Percentiles rank a stretch among this genome's conserved stretches.
phyloP scores from a whole-genome alignment of 2,113 vertebrate genomes.

The Petromus typicus region DNA sequence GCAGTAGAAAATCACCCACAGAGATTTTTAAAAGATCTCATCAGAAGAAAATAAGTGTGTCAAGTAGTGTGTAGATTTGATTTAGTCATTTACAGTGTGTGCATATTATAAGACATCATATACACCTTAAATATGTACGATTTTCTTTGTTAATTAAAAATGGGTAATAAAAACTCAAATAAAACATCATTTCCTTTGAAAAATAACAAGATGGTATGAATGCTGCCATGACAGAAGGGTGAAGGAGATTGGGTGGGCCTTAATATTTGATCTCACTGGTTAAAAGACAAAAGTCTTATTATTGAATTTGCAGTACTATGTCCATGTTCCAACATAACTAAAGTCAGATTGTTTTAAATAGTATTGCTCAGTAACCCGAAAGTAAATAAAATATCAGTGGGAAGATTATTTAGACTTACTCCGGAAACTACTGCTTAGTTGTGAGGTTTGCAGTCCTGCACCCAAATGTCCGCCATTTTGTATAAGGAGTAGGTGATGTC shows the following conservation, averaged over 20 bases:
- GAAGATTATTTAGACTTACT: slow-evolving; percentile 75
- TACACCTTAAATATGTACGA: not conserved
- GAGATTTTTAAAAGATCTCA: not conserved
- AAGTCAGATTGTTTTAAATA: slow-evolving; percentile 79
- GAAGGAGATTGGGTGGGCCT: slow-evolving; percentile 76
- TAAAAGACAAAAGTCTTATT: slow-evolving; percentile 68
- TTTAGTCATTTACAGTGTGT: not conserved
- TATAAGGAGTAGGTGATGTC: not conserved
- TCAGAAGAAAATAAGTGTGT: not conserved
- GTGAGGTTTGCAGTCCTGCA: slow-evolving; percentile 59
- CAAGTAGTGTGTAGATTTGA: not conserved
- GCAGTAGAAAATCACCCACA: not conserved
- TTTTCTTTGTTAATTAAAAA: slow-evolving; percentile 10
- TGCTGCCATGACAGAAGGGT: slow-evolving; percentile 77
- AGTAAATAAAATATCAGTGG: slow-evolving; percentile 83
- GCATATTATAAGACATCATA: not conserved
- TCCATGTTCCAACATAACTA: slow-evolving; percentile 79
- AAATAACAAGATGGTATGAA: slow-evolving; percentile 11
- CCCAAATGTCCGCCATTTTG: not conserved
- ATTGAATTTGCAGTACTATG: slow-evolving; percentile 43
- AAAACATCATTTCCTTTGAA: not conserved
- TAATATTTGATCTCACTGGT: slow-evolving; percentile 79
- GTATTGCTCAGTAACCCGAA: slow-evolving; percentile 77
- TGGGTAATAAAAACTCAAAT: not conserved
- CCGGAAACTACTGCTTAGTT: slow-evolving; percentile 71